Base-by-base conservation (phyloP, 2,888 invertebrate genomes). In the Digitonthophagus gazella region DNA sequence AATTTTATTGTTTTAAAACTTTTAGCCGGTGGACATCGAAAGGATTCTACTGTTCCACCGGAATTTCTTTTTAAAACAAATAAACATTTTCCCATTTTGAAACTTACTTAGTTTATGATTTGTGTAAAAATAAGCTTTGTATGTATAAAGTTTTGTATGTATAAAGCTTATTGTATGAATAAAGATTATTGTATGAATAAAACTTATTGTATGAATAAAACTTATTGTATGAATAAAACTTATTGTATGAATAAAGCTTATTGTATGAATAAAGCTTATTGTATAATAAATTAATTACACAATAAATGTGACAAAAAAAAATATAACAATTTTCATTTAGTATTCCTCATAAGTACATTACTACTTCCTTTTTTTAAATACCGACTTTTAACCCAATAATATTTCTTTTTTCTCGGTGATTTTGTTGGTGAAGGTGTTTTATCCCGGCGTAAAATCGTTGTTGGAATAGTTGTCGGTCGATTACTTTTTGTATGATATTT, bases 1-100 rank as follows among this genome's bases (percentile, higher is more conserved):
- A 98, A 98, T 86, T 96, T 95, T 81, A 92, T 98, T 75, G 97
- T 98, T 11, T 87, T 97, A 83, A 97, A 96, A 83, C 85, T 98
- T 70, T 83, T 98, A 72, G 93, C 95, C 0, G 95, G 94, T 71
- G 98, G 97, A 5, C 97, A 97, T 82, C 95, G 94, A 81, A 90
- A 92, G 77, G 95, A 95, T 72, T 92, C 93, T 0, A 89, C 88
- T 70, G 89, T 89, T 15, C 92, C 94, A 6, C 95, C 96, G 0
- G 92, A 95, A 75, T 97, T 97, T 82, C 96, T 96, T 80, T 97
- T 97, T 82, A 90, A 92, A 57, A 88, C 89, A 76, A 96, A 96
- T 83, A 90, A 90, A 80, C 92, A 95, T 82, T 97, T 96, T 82
- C 96, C 97, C 68, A 90, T 96, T 67, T 95, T 97, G 71, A 97